phyloP scores from a whole-genome alignment of 2,113 vertebrate genomes.

The Pollimyrus isidori region DNA sequence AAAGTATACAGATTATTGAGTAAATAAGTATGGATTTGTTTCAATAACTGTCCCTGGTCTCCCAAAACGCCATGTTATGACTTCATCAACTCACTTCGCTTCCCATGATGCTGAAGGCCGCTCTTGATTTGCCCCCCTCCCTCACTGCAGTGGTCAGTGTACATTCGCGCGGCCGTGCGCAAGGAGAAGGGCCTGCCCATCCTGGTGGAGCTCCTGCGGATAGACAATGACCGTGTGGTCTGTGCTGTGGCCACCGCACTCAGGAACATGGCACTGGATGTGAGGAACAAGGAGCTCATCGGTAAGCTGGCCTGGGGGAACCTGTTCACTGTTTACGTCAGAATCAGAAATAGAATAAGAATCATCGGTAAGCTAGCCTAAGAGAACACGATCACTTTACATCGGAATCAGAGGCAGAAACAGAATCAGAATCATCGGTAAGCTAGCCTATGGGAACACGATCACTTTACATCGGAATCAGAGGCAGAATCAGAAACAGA shows the following conservation, averaged over 20 bases:
- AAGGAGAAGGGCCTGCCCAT: constrained; percentile 97
- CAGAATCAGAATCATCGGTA: constrained; percentile 13
- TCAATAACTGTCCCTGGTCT: neutral
- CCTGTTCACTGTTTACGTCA: neutral
- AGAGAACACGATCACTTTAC: neutral
- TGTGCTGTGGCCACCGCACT: constrained; percentile 95
- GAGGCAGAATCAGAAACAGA: neutral
- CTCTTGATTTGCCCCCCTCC: neutral
- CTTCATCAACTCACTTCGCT: neutral
- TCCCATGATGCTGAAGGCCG: neutral
- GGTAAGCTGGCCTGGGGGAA: constrained; percentile 63
- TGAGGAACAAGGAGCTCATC: constrained; percentile 98
- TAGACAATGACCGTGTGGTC: constrained; percentile 98
- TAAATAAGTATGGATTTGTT: neutral
- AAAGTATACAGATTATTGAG: neutral
- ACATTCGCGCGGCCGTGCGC: constrained; percentile 91
- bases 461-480: too few relatives aligned
- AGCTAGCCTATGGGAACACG: constrained; percentile 26
- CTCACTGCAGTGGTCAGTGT: constrained; percentile 85
- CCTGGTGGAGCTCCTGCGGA: constrained; percentile 90
- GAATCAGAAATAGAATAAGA: neutral
- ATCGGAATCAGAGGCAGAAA: too few relatives aligned
- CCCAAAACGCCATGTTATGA: neutral
- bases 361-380: constrained; percentile 36
- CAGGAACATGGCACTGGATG: constrained; percentile 97